A percentile compares a stretch with the other conserved stretches of the same genome.
Conservation (phyloP, 1,140 invertebrate species). For the Schlechtendalia chinensis region DNA sequence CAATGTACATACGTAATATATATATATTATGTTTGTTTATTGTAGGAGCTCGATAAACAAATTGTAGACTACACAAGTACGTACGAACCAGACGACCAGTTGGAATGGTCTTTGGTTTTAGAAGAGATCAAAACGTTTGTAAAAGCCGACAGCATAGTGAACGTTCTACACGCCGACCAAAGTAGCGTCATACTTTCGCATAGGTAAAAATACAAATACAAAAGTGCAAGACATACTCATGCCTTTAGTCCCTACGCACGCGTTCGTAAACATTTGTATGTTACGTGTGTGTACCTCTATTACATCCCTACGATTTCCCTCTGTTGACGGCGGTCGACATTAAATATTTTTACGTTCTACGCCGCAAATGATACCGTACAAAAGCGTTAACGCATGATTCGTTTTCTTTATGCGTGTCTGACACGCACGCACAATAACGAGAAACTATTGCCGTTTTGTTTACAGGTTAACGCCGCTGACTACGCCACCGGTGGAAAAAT, state of each 20-base stretch:
- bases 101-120: constrained; percentile 92
- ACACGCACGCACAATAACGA: constrained; percentile 14
- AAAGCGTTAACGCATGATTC: constrained; percentile 38
- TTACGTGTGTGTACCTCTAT: no score
- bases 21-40: not conserved
- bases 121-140: constrained; percentile 95
- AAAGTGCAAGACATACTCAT: not conserved
- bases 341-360: constrained; percentile 6
- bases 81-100: constrained; percentile 93
- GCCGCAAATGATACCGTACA: constrained; percentile 21
- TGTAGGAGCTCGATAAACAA: constrained; percentile 79
- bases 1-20: no score
- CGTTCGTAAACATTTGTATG: no score
- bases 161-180: constrained; percentile 82
- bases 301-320: not conserved
- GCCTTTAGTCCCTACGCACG: no score
- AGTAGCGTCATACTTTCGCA: constrained; percentile 80
- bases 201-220: constrained; percentile 60
- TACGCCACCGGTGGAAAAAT: constrained; percentile 83
- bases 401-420: constrained; percentile 23
- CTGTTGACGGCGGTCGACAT: not conserved
- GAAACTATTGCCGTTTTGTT: constrained; percentile 54
- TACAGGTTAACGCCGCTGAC: constrained; percentile 77
- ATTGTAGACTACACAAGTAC: constrained; percentile 92
- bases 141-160: constrained; percentile 84